A percentile compares a stretch with the other conserved stretches of the same genome.
phyloP scores from a whole-genome alignment of 1,140 invertebrate genomes.

The Bombus ignitus region DNA sequence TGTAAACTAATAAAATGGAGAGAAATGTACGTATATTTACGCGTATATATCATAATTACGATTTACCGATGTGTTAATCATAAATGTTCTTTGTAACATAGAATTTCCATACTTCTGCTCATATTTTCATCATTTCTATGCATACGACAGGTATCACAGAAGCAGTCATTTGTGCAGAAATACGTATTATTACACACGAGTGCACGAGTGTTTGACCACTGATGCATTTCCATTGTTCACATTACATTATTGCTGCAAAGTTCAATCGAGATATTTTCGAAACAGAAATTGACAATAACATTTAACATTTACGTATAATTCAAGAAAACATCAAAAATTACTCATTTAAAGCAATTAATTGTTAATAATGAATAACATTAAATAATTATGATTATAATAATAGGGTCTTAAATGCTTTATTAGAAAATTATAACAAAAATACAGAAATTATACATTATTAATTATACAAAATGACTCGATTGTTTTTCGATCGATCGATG shows the following conservation, averaged over 20 bases:
- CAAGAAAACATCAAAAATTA: neutral
- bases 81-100: neutral
- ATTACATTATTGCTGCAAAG: neutral
- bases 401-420: too few species aligned
- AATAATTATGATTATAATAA: too few species aligned
- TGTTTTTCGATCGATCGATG: too few species aligned
- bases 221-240: neutral
- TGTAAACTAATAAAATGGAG: neutral
- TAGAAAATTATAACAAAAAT: too few species aligned
- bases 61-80: neutral
- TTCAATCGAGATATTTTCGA: neutral
- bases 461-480: too few species aligned
- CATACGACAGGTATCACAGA: neutral
- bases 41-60: too few species aligned
- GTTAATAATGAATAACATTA: too few species aligned
- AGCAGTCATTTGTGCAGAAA: neutral
- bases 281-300: neutral
- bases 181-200: neutral
- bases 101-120: neutral
- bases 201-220: neutral
- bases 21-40: neutral
- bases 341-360: too few species aligned
- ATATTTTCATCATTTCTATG: neutral
- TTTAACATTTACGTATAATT: neutral
- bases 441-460: too few species aligned